Evolutionary conservation across 2,797 vertebrate genomes (phyloP).

Genomic region (Mormyrus proboscirostris): DNA sequence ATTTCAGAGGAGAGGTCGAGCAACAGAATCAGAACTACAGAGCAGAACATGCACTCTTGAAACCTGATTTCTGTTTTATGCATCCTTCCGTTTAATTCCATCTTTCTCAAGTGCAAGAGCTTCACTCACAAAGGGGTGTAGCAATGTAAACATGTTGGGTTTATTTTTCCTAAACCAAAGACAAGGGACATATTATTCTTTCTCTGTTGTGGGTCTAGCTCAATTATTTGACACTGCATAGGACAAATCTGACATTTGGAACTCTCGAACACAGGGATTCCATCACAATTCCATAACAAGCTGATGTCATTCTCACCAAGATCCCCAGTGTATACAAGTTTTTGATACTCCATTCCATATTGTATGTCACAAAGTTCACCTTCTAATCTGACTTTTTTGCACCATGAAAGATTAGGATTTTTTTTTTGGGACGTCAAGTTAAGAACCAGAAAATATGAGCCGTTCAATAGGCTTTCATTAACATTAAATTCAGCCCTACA

Average conservation of each 20-base stretch:
- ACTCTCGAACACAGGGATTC: constrained; percentile 12
- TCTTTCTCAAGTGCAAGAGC: background rate
- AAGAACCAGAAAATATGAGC: background rate
- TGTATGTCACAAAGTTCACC: background rate
- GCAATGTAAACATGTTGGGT: constrained; percentile 23
- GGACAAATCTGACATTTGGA: constrained; percentile 12
- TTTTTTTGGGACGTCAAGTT: background rate
- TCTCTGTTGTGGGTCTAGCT: constrained; percentile 18
- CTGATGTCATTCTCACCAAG: background rate
- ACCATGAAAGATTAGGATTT: background rate
- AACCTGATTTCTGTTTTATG: background rate
- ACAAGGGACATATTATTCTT: constrained; percentile 24
- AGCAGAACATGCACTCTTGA: background rate
- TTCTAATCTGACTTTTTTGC: background rate
- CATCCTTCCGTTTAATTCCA: constrained; percentile 16
- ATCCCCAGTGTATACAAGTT: background rate
- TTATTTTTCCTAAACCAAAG: constrained; percentile 31
- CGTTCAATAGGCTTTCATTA: background rate
- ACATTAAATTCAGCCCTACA: background rate
- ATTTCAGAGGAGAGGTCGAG: constrained; percentile 15
- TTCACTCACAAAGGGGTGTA: background rate
- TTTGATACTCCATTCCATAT: background rate
- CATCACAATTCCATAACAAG: constrained; percentile 17
- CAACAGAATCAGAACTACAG: constrained; percentile 21
- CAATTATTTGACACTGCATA: constrained; percentile 19